phyloP scores from a whole-genome alignment of 1,140 invertebrate genomes.

The Andrena cerasifolii region DNA sequence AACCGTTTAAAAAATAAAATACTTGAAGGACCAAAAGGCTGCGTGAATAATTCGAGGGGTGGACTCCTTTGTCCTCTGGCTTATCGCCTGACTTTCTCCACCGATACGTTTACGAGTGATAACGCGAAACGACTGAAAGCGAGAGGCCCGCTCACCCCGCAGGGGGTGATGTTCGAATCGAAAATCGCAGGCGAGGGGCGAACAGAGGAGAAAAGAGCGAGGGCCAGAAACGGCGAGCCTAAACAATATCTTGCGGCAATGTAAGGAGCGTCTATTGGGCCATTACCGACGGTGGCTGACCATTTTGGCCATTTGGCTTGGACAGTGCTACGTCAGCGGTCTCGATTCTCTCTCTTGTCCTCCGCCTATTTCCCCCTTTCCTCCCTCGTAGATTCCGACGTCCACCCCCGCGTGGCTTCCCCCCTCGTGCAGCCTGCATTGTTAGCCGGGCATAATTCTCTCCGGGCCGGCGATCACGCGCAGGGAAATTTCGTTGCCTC shows the following conservation, averaged over 20 bases:
- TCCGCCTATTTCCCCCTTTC: slow-evolving; percentile 61
- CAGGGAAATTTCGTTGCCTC: background rate
- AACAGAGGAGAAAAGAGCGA: slow-evolving; percentile 24
- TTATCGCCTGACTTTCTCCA: background rate
- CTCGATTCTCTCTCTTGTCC: slow-evolving; percentile 65
- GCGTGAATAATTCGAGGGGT: background rate
- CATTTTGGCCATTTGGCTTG: slow-evolving; percentile 82
- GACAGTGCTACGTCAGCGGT: slow-evolving; percentile 80
- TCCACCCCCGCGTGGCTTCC: slow-evolving; percentile 38
- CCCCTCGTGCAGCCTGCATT: slow-evolving; percentile 10
- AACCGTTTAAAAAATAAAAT: no score
- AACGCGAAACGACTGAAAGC: slow-evolving; percentile 49
- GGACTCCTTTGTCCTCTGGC: background rate
- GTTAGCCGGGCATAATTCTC: slow-evolving; percentile 19
- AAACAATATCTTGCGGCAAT: slow-evolving; percentile 82
- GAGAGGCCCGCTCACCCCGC: slow-evolving; percentile 27
- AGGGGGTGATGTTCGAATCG: slow-evolving; percentile 47
- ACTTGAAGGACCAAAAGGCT: background rate
- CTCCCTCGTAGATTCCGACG: slow-evolving; percentile 43
- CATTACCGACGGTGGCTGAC: slow-evolving; percentile 81
- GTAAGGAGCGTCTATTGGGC: slow-evolving; percentile 82
- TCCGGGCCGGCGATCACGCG: background rate
- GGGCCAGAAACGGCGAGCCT: slow-evolving; percentile 73
- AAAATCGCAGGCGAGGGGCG: slow-evolving; percentile 53
- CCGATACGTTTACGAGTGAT: slow-evolving; percentile 60